Base-by-base conservation (phyloP, 2,113 vertebrate species). In the Tor tambroides region DNA sequence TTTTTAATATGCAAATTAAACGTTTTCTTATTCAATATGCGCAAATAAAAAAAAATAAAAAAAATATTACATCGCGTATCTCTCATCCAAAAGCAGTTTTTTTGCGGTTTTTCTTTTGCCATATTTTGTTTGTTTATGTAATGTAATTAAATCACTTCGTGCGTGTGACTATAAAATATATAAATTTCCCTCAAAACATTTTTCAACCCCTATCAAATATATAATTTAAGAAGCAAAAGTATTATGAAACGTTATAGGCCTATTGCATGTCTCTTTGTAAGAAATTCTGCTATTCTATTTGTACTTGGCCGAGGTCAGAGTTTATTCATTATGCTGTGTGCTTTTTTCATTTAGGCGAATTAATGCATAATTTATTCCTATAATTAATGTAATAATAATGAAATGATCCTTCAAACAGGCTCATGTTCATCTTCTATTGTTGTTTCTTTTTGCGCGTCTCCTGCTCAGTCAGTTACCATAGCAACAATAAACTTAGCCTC, bases 401-500 rank as follows among this genome's bases (percentile, higher is more conserved):
- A 78, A 35, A 23, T 79, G 49, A 35, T 46, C 30, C 30, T 14
- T 35, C 2, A 35, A 14, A 23, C 19, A 38, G 30, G 30, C 77
- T 80, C 51, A 32, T 59, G 32, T 59, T 80, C 74, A 49, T 59
- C 5, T 8, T 59, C 30, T 35, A 19, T 28, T 32, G 12, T 54
- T 78, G 46, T 30, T 30, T 23, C 9, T 35, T 11, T 80, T 35
- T 41, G 78, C 6, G 6, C 6, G 0, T 28, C 23, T 49, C 72
- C 1, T 26, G 21, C 35, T n/a, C 51, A n/a, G 2, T 28, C 23
- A 21, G 35, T 82, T 30, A 21, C 80, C 41, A 67, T 82, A 21
- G 80, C 11, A 46, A 82, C 80, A 46, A 28, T 46, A 81, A 82
- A 82, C 80, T 82, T 82, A 4, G n/a, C 59, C 59, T 21, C 80